A percentile compares a stretch with the other conserved stretches of the same genome.
Evolutionary conservation across 2,113 vertebrate genomes (phyloP).

Genomic region (Microcebus murinus): DNA sequence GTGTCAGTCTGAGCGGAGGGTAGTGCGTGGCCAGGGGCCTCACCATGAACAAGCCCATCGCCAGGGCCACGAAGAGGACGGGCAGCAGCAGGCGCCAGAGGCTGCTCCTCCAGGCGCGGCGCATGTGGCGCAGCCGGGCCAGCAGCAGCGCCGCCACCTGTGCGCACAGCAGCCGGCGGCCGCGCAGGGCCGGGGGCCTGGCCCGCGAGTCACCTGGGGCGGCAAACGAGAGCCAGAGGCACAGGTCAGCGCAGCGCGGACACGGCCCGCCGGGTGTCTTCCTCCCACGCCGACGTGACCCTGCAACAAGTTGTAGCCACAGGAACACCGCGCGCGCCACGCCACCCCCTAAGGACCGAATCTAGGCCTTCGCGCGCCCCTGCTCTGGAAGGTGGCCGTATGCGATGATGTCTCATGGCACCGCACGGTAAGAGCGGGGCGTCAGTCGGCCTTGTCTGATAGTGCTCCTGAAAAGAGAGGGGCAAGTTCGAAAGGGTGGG

Average conservation of each 20-base stretch:
- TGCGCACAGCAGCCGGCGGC: not conserved
- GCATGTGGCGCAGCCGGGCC: conserved; percentile 71
- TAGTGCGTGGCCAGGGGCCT: conserved; percentile 77
- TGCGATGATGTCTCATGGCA: accelerated
- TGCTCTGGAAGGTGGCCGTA: not conserved
- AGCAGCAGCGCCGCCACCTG: conserved; percentile 79
- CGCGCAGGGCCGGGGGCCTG: accelerated
- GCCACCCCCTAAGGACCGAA: not conserved
- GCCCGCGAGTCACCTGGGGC: conserved; percentile 16
- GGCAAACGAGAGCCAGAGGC: not conserved
- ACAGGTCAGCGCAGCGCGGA: too few species aligned
- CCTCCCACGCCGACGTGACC: accelerated
- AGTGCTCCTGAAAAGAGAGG: accelerated
- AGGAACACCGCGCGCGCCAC: accelerated
- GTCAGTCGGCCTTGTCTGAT: accelerated
- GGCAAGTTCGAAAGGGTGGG: accelerated
- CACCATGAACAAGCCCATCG: conserved; percentile 86
- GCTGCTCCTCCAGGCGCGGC: conserved; percentile 78
- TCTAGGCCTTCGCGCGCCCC: accelerated
- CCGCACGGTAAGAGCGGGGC: not conserved
- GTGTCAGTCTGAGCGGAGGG: conserved; percentile 82
- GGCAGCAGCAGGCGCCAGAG: conserved; percentile 78
- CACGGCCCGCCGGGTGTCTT: too few species aligned
- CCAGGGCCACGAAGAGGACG: conserved; percentile 84
- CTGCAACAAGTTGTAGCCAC: too few species aligned